Evolutionary conservation across 2,888 invertebrate genomes (phyloP).

Genomic region (Therioaphis trifolii): DNA sequence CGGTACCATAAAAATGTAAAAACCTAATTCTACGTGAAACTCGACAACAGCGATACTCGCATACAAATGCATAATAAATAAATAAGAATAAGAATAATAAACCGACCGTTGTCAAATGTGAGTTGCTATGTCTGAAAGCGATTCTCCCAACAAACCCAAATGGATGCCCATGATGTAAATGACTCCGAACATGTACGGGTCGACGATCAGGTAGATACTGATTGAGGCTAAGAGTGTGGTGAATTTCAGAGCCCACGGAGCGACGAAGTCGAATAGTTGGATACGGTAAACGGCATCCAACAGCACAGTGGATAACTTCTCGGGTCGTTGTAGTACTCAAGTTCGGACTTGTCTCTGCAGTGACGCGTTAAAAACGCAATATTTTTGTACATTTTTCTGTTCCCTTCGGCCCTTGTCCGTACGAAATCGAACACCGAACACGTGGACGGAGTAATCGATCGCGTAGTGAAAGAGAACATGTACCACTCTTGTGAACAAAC

Average conservation of each 20-base stretch:
- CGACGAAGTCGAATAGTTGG: not conserved
- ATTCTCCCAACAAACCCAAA: not conserved
- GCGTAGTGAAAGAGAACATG: no score
- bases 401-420: no score
- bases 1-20: no score
- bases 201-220: not conserved
- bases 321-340: not conserved
- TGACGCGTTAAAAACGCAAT: no score
- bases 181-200: conserved; percentile 12
- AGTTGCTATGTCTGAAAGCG: not conserved
- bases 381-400: no score
- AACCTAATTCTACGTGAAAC: no score
- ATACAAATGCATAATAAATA: no score
- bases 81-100: no score
- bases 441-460: no score
- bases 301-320: not conserved
- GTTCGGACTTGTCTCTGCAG: not conserved
- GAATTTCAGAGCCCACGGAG: not conserved
- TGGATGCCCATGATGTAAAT: conserved; percentile 26
- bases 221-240: not conserved
- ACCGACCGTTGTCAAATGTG: not conserved
- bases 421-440: no score
- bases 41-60: no score
- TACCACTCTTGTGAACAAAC: no score
- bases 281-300: conserved; percentile 22